Percentiles rank a stretch among this genome's conserved stretches.
These are phyloP conservation scores for Blera fallax DNA, from an alignment of 2,888 invertebrate species.

Conservation along the genomic window DNA sequence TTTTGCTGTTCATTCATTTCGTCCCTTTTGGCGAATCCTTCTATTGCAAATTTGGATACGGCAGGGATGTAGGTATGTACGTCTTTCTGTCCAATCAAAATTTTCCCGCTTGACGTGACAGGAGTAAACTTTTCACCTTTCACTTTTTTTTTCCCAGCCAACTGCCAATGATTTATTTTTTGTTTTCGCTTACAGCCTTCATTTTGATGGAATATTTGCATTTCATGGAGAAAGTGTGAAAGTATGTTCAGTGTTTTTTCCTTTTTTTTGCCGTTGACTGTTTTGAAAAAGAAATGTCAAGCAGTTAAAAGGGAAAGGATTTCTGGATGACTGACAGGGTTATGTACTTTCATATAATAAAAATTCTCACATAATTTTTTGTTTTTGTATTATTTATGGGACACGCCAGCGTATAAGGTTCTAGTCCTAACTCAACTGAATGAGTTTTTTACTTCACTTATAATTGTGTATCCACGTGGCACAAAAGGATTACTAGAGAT, in stretches of 20 bases:
- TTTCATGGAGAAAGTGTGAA: slow-evolving; percentile 1
- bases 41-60: not conserved
- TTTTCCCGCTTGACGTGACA: slow-evolving; percentile 52
- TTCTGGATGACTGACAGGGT: slow-evolving; percentile 27
- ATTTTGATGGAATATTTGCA: slow-evolving; percentile 44
- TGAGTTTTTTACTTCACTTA: not conserved
- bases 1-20: not conserved
- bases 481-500: not conserved
- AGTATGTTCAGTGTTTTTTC: not conserved
- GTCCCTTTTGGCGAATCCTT: slow-evolving; percentile 4
- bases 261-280: not conserved
- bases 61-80: not conserved
- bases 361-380: not conserved
- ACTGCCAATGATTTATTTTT: slow-evolving; percentile 8
- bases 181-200: not conserved
- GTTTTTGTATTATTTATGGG: slow-evolving; percentile 13
- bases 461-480: not conserved
- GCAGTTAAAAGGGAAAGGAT: slow-evolving; percentile 16
- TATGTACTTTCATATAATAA: not conserved
- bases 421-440: not conserved
- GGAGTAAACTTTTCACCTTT: slow-evolving; percentile 50
- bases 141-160: not conserved
- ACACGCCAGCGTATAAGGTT: not conserved
- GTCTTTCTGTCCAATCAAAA: slow-evolving; percentile 51
- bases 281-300: not conserved